Base-by-base conservation (phyloP, 2,797 vertebrate species). In the Chromis chromis region DNA sequence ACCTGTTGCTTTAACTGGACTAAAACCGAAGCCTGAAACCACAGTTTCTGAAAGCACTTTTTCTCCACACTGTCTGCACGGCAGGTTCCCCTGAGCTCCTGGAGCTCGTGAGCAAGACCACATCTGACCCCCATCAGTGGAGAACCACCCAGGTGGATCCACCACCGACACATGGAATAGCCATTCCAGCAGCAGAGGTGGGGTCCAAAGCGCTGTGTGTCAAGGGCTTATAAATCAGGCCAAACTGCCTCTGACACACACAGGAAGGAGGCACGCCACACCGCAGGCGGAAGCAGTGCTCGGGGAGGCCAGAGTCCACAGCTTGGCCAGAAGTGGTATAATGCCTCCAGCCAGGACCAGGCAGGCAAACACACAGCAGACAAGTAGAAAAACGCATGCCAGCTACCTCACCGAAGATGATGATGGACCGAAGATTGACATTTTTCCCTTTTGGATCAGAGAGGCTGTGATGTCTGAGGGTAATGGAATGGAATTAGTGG, bases 61-160 rank as follows among this genome's bases (percentile, higher is more conserved):
- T 61, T 81, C 79, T 87, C 64, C 85, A 76, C 50, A 19, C 74
- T 22, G 80, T 83, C 83, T 83, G 81, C 78, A 61, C 77, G 74
- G 67, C 74, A 75, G 68, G 80, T 71, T 90, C 84, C 87, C 82
- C 80, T 68, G 84, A 90, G 85, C 88, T 89, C 54, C 78, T 70
- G 83, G 67, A 86, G 85, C 88, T 82, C 22, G 13, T 71, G 78
- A 90, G 86, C 78, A 75, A 88, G 85, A 85, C 84, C 89, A 90
- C 91, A 92, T 94, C 89, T 94, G 93, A 93, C 93, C 93, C 86
- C 91, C 91, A 91, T 93, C 92, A 92, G 90, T 77, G 83, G 79
- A 89, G 85, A 92, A 90, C 92, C 93, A 93, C 93, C 93, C 92
- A 94, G 90, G 92, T 93, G 90, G 92, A 91, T 89, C 85, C 86